Evolutionary conservation across 2,113 vertebrate species (phyloP), one percentile per base, ranked within the genome.

Genomic region (Sardina pilchardus): DNA sequence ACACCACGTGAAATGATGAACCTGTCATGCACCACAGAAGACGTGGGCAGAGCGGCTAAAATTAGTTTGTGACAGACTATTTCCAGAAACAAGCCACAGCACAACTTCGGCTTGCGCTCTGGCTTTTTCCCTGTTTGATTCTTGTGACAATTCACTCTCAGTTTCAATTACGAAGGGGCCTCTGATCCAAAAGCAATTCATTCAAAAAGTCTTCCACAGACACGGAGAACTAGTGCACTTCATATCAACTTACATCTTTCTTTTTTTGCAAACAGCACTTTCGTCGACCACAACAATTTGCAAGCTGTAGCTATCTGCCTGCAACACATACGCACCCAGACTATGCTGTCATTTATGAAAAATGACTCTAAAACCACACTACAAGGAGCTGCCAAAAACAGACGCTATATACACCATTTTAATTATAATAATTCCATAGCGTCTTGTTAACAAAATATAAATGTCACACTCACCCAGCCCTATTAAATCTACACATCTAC

Each of bases 1-100:
- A 86, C 89, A 92, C 93, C 92, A 91, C 90, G 91, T 92, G 91
- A 92, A 92, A 91, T 90, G 91, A 94, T 91, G 83, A 92, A 91
- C 84, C 85, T 86, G 89, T 92, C 92, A 92, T 87, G 91, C 89
- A 91, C 85, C 83, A 59, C 88, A 91, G 85, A 93, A 91, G 89
- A 85, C 86, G 92, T 92, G 90, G 92, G 84, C 82, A 86, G 85
- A 87, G 26, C 8, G 81, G 59, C 91, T 93, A 91, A 93, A 94
- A 92, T 90, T 93, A 93, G 92, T 85, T 89, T 81, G 82, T 86
- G 71, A 86, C 78, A 82, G 21, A 89, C 91, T 92, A 91, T 91
- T 92, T 93, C 92, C 83, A 92, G 90, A 90, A 75, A 59, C 87
- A 89, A 78, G 85, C 81, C 85, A 44, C 82, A 34, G 30, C 81